Evolutionary conservation across 1,140 invertebrate species (phyloP).

Genomic region (Procambarus virginalis): DNA sequence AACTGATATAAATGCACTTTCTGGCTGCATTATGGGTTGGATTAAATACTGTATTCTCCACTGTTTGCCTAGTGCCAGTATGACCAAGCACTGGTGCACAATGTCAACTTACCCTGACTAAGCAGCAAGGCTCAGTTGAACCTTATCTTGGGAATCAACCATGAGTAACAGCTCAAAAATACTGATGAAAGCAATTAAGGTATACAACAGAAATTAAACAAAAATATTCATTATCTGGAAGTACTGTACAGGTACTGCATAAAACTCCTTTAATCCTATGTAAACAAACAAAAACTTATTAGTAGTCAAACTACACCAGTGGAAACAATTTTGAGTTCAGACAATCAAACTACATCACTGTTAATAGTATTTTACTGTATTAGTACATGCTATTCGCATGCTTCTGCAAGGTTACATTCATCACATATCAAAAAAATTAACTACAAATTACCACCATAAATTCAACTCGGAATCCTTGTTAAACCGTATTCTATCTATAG

Average conservation of each 20-base stretch:
- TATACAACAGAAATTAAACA: background rate
- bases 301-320: slow-evolving; percentile 10
- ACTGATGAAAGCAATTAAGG: too few relatives aligned
- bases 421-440: background rate
- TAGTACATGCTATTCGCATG: slow-evolving; percentile 2
- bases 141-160: too few relatives aligned
- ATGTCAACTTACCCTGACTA: too few relatives aligned
- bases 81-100: too few relatives aligned
- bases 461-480: background rate
- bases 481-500: background rate
- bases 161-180: too few relatives aligned
- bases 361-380: background rate
- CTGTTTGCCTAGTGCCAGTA: too few relatives aligned
- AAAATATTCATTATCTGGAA: background rate
- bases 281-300: background rate
- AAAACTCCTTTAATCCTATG: background rate
- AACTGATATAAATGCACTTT: too few relatives aligned
- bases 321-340: background rate
- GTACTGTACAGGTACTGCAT: background rate
- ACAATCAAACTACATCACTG: background rate
- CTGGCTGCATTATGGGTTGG: too few relatives aligned
- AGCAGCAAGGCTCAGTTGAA: too few relatives aligned
- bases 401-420: background rate
- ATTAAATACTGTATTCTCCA: too few relatives aligned
- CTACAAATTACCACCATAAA: background rate